phyloP scores from a whole-genome alignment of 2,113 vertebrate species.

The Acrocephalus kingi region DNA sequence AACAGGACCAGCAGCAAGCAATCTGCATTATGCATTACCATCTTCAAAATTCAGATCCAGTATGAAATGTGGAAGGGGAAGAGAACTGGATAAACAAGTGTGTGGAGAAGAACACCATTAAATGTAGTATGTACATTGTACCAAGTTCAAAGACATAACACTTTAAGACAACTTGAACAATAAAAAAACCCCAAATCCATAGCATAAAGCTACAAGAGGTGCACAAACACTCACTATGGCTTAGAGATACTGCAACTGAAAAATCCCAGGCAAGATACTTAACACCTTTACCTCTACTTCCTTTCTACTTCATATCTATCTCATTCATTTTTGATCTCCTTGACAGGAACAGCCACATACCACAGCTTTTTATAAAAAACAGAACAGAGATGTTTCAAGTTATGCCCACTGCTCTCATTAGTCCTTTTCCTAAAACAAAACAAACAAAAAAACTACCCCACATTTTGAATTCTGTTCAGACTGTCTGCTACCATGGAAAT shows the following conservation, averaged over 20 bases:
- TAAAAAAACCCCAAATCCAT: accelerated
- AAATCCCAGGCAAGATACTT: background rate
- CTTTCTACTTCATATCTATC: background rate
- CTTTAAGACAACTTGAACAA: background rate
- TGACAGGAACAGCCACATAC: background rate
- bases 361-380: background rate
- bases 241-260: background rate
- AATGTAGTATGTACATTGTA: background rate
- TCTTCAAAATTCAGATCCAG: background rate
- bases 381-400: background rate
- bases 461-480: background rate
- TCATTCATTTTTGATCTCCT: background rate
- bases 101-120: background rate
- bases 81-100: background rate
- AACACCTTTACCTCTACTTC: background rate
- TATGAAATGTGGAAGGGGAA: background rate
- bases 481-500: slow-evolving; percentile 22
- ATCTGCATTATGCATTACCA: background rate
- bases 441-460: background rate
- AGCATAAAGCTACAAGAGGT: background rate
- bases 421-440: background rate
- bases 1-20: background rate
- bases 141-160: background rate
- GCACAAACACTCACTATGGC: background rate
- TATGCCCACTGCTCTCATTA: background rate